These are phyloP conservation scores for Mormyrus hasselquistii DNA, from an alignment of 2,797 vertebrate species.

Conservation along the genomic window DNA sequence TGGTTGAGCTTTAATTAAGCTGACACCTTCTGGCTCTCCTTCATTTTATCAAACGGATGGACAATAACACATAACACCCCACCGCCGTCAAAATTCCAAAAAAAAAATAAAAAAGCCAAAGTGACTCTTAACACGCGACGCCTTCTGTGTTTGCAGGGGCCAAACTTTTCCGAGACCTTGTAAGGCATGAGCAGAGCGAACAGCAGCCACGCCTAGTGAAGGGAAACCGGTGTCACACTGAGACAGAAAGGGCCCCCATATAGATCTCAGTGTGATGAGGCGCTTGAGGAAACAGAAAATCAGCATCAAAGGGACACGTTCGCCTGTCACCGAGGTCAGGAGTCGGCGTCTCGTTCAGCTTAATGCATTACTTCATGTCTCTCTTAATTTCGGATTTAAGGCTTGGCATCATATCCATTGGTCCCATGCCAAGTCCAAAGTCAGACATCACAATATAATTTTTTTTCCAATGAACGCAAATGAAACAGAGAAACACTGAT, in stretches of 20 bases:
- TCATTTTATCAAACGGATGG: not conserved
- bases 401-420: not conserved
- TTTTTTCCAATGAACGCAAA: not conserved
- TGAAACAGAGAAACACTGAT: not conserved
- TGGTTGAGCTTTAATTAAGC: constrained; percentile 11
- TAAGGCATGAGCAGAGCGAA: not conserved
- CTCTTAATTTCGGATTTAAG: not conserved
- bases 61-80: not conserved
- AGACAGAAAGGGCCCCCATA: not conserved
- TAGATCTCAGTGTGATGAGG: not conserved
- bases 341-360: not conserved
- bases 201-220: not conserved
- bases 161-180: not conserved
- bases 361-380: not conserved
- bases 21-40: not conserved
- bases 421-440: not conserved
- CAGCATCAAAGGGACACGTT: not conserved
- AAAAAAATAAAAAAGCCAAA: not conserved
- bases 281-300: not conserved
- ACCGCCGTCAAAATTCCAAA: not conserved
- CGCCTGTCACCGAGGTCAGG: not conserved
- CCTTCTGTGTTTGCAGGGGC: not conserved
- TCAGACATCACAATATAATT: not conserved
- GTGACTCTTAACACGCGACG: not conserved
- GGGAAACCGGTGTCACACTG: not conserved